These are phyloP conservation scores for Antedon mediterranea DNA, from an alignment of 53 echinoderm and acorn worm genomes.

Conservation along the genomic window DNA sequence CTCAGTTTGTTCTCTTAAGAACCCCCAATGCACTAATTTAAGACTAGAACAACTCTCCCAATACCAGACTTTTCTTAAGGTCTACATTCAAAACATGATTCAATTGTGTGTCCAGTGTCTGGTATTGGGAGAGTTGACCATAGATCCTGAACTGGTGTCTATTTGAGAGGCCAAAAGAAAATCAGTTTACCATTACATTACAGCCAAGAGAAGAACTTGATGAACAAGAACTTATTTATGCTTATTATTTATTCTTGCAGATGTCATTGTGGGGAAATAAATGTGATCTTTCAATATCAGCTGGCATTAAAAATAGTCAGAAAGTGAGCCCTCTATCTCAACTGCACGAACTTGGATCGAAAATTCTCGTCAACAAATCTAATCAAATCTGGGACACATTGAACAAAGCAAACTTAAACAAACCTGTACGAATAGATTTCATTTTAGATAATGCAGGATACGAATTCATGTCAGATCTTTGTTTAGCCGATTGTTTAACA, in stretches of 20 bases:
- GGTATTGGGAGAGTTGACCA: too few relatives aligned
- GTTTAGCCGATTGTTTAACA: conserved; percentile 56
- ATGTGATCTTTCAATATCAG: conserved; percentile 90
- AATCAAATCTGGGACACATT: conserved; percentile 42
- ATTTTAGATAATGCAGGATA: conserved; percentile 90
- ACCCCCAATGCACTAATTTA: not conserved
- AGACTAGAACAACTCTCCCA: not conserved
- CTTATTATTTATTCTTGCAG: too few relatives aligned
- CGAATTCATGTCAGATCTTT: conserved; percentile 78
- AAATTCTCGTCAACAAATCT: conserved; percentile 63
- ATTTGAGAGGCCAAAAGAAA: too few relatives aligned
- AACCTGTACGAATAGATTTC: conserved; percentile 45
- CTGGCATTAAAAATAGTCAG: conserved; percentile 74
- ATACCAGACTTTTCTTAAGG: too few relatives aligned
- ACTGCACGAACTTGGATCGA: conserved; percentile 28
- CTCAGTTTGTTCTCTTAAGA: not conserved
- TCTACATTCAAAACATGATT: too few relatives aligned
- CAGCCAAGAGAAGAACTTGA: too few relatives aligned
- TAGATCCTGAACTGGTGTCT: too few relatives aligned
- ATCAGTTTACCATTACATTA: too few relatives aligned
- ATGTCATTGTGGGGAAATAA: conserved; percentile 91
- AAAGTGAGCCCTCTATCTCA: conserved; percentile 58
- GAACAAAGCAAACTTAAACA: not conserved
- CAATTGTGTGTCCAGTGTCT: too few relatives aligned
- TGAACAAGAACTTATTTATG: too few relatives aligned